A percentile compares a stretch with the other conserved stretches of the same genome.
Evolutionary conservation across 2,797 vertebrate genomes (phyloP).

Genomic region (Platalea minor): DNA sequence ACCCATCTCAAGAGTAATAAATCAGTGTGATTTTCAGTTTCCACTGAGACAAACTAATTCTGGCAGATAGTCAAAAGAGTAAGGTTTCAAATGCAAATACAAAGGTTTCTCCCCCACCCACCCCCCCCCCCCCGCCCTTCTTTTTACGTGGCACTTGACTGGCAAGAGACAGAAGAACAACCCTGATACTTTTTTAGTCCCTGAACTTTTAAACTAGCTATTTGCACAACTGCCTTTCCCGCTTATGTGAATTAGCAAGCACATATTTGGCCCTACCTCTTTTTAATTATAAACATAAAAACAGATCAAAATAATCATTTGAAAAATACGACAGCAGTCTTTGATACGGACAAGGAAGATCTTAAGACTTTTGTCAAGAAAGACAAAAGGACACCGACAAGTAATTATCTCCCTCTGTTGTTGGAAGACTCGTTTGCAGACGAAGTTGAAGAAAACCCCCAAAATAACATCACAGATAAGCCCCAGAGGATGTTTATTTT

Average conservation of each 20-base stretch:
- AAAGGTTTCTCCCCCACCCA: not conserved
- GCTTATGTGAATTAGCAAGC: not conserved
- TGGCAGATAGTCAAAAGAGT: not conserved
- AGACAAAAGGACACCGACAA: not conserved
- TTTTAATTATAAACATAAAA: not conserved
- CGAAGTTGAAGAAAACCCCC: not conserved
- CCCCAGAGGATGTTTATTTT: slow-evolving; percentile 25
- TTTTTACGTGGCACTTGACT: not conserved
- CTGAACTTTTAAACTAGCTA: not conserved
- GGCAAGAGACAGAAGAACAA: not conserved
- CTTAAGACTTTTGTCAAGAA: slow-evolving; percentile 8
- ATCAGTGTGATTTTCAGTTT: not conserved
- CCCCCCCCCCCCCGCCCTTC: too few relatives aligned
- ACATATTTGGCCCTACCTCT: not conserved
- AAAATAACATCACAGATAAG: slow-evolving; percentile 19
- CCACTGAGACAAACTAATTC: not conserved
- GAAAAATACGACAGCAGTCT: not conserved
- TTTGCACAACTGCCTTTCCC: not conserved
- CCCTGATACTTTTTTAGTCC: not conserved
- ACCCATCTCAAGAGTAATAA: not conserved
- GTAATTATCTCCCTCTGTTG: not conserved
- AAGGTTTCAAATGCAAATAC: not conserved
- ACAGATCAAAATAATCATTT: not conserved
- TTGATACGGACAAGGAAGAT: not conserved
- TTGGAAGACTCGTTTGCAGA: not conserved